Percentiles rank a stretch among this genome's conserved stretches.
These are phyloP conservation scores for Leucozona laternaria DNA, from an alignment of 2,888 invertebrate genomes.

Conservation along the genomic window DNA sequence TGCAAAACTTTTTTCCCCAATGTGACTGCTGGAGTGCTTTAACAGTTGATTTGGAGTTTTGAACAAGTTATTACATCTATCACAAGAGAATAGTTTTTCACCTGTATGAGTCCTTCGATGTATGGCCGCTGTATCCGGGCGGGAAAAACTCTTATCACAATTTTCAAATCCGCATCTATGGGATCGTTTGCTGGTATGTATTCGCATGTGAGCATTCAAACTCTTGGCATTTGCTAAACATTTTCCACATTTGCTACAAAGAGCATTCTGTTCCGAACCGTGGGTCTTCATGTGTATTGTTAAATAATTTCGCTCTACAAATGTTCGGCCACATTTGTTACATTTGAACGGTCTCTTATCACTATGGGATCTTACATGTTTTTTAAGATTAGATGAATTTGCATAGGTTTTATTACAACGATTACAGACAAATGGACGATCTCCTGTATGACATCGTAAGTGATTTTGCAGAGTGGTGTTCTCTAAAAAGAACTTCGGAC, in stretches of 20 bases:
- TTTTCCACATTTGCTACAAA: constrained; percentile 76
- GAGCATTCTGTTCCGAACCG: constrained; percentile 65
- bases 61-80: constrained; percentile 74
- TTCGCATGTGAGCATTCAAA: constrained; percentile 44
- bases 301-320: constrained; percentile 67
- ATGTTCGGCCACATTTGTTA: constrained; percentile 63
- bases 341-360: constrained; percentile 67
- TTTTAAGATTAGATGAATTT: constrained; percentile 70
- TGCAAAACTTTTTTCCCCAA: constrained; percentile 14
- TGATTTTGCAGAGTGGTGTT: constrained; percentile 78
- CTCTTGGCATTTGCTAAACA: constrained; percentile 72
- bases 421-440: constrained; percentile 67
- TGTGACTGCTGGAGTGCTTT: constrained; percentile 34
- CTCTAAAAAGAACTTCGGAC: constrained; percentile 84
- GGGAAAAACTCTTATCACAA: constrained; percentile 48
- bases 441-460: constrained; percentile 73
- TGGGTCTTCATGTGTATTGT: constrained; percentile 69
- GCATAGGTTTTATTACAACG: constrained; percentile 71
- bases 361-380: constrained; percentile 73
- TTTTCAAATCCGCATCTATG: constrained; percentile 30
- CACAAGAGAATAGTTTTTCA: constrained; percentile 75
- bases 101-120: constrained; percentile 77
- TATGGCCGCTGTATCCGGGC: constrained; percentile 59
- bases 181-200: constrained; percentile 10
- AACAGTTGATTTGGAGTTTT: constrained; percentile 45